Base-by-base conservation (phyloP, 2,113 vertebrate species). In the Pipra filicauda region DNA sequence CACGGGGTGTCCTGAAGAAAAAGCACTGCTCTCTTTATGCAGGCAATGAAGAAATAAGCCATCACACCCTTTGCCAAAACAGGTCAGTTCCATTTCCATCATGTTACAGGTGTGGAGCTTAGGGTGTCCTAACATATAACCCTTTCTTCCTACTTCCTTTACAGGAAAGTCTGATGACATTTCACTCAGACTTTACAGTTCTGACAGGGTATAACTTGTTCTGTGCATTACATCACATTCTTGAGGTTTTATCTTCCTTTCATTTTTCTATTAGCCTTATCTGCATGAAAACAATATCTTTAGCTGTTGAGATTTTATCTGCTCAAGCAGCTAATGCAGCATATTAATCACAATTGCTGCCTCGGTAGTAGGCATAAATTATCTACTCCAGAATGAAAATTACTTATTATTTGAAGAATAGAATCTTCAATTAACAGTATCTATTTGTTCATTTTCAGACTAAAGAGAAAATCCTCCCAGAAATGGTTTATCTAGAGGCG, bases 241-340 rank as follows among this genome's bases (percentile, higher is more conserved):
- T 83, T 9, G 3, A 41, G 48, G 39, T 41, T 82, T 94, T 74
- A 85, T 84, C 85, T 83, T 88, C 69, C 55, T 94, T 91, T 94
- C 54, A 88, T 88, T 92, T 94, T 90, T 59, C 74, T 85, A 85
- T 91, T 91, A 94, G 85, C 21, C 33, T 76, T 88, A 95, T 88
- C 85, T 91, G 35, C 75, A 88, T 54, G 82, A 95, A 96, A 93
- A 94, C 43, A 96, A 90, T 48, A 69, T 84, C 65, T 91, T 83
- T 35, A 89, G 75, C 72, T 80, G 78, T 71, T 71, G 41, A 90
- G 79, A 95, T 96, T 85, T 94, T 85, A 95, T 96, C 95, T 84
- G 59, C 44, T 92, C 30, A 66, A 83, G 69, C 43, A 84, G 71
- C 78, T 88, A 94, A 89, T 59, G 59, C 72, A 86, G 75, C 51